phyloP scores from a whole-genome alignment of 2,888 invertebrate species.

The Rotaria socialis region DNA sequence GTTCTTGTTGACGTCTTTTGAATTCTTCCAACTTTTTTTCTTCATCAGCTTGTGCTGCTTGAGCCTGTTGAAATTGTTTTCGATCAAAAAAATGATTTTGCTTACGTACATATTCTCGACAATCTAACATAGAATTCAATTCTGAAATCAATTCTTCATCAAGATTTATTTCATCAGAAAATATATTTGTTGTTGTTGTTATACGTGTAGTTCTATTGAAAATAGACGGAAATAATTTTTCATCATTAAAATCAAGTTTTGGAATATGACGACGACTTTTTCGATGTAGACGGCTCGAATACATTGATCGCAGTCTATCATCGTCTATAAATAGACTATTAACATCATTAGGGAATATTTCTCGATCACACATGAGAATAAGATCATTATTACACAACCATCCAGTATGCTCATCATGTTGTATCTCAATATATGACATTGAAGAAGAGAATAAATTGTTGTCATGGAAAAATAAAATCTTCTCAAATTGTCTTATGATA shows the following conservation, averaged over 20 bases:
- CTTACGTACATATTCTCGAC: not conserved
- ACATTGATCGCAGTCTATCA: not conserved
- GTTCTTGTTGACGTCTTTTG: not conserved
- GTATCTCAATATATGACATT: not conserved
- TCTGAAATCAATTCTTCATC: not conserved
- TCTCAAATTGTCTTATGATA: too few species aligned
- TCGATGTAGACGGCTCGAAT: not conserved
- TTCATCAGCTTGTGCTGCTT: conserved; percentile 13
- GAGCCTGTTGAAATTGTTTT: conserved; percentile 4
- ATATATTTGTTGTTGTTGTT: not conserved
- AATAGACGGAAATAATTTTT: not conserved
- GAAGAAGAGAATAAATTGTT: not conserved
- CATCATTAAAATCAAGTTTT: conserved; percentile 10
- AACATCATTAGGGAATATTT: not conserved
- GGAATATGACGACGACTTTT: not conserved
- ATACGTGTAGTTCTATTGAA: not conserved
- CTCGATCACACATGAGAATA: not conserved
- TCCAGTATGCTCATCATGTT: not conserved
- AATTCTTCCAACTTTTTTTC: not conserved
- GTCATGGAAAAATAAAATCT: not conserved
- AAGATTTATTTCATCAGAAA: not conserved
- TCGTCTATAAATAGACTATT: not conserved
- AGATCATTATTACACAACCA: conserved; percentile 13
- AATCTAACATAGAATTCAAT: not conserved
- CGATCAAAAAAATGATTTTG: not conserved